Conservation (phyloP, 1,140 invertebrate genomes). For the Apocrypta bakeri region DNA sequence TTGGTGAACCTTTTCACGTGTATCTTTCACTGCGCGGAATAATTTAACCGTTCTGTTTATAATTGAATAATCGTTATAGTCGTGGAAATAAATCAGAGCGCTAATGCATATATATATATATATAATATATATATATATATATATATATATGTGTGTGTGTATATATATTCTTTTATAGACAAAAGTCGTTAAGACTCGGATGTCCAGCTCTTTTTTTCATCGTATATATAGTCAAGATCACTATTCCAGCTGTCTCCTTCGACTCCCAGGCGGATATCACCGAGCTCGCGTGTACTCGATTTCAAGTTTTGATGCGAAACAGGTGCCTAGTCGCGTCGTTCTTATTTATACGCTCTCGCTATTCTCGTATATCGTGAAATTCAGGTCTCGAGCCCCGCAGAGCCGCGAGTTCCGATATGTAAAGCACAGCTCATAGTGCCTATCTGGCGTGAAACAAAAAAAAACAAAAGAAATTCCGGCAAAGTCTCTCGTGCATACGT, state of each 20-base stretch:
- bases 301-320: slow-evolving; percentile 12
- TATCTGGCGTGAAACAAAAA: too few species aligned
- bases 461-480: slow-evolving; percentile 8
- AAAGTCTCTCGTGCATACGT: too few species aligned
- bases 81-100: too few species aligned
- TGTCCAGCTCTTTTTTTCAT: background rate
- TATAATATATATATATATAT: too few species aligned
- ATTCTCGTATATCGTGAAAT: background rate
- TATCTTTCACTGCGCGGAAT: too few species aligned
- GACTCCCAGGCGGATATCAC: background rate
- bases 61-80: too few species aligned
- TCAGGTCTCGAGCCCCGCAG: background rate
- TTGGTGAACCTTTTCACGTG: too few species aligned
- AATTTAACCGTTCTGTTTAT: too few species aligned
- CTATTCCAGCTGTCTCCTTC: background rate
- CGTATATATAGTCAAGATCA: background rate
- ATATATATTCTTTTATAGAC: background rate
- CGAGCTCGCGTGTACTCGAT: slow-evolving; percentile 8
- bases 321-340: slow-evolving; percentile 2
- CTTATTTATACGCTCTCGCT: slow-evolving; percentile 6
- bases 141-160: too few species aligned
- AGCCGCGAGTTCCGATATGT: background rate
- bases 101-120: too few species aligned
- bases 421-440: too few species aligned
- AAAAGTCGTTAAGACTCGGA: background rate